phyloP scores from a whole-genome alignment of 2,888 invertebrate species.

The Dascillus cervinus region DNA sequence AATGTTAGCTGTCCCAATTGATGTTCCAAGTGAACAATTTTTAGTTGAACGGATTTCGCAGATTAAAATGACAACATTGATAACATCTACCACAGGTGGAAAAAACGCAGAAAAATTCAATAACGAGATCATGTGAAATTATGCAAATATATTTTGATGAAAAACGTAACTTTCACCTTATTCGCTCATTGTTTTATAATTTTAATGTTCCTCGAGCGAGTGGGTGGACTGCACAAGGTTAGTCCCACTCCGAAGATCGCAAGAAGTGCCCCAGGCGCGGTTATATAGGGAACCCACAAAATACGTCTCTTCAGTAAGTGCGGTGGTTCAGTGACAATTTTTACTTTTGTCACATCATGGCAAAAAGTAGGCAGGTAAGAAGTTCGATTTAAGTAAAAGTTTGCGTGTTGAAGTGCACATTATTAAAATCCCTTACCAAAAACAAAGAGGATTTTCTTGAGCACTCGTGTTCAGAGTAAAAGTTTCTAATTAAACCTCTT shows the following conservation, averaged over 20 bases:
- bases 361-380: conserved; percentile 10
- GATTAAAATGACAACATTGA: no score
- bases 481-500: no score
- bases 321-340: conserved; percentile 9
- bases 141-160: conserved; percentile 8
- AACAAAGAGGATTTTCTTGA: no score
- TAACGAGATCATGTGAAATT: conserved; percentile 13
- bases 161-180: conserved; percentile 14
- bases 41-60: no score
- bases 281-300: conserved; percentile 13
- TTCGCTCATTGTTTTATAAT: conserved; percentile 12
- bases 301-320: conserved; percentile 10
- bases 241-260: conserved; percentile 5
- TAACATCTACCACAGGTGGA: no score
- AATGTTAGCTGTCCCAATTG: no score
- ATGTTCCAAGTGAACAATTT: no score
- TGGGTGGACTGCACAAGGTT: conserved; percentile 11
- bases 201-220: conserved; percentile 3
- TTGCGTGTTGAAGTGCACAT: no score
- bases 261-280: conserved; percentile 11
- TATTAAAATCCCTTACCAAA: no score
- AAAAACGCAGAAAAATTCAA: conserved; percentile 9
- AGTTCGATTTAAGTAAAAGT: no score
- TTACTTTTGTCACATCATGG: conserved; percentile 10
- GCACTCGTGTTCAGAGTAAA: no score